Evolutionary conservation across 2,113 vertebrate species (phyloP), one percentile per base, ranked within the genome.

Genomic region (Saccopteryx bilineata): DNA sequence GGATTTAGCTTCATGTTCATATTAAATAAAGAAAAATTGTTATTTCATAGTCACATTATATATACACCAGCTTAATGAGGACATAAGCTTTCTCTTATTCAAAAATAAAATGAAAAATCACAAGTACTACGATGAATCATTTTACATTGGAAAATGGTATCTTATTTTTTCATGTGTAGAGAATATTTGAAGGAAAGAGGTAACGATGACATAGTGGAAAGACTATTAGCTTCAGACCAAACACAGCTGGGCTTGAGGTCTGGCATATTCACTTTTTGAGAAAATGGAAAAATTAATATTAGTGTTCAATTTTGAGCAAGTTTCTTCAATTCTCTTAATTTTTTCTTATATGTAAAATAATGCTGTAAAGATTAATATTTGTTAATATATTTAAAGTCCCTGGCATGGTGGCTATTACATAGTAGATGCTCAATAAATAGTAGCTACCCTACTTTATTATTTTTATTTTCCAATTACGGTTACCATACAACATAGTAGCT

Each of bases 61-160:
- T 65, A 92, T 90, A 81, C 26, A 81, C 26, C 33, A 92, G 33
- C 48, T 87, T 78, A 82, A 74, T 93, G 74, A 95, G 95, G 65
- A 86, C 24, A 56, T 68, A 90, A 78, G 31, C n/a, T 92, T 96
- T 87, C 93, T 95, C 75, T 72, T 89, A 93, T 31, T 94, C 58
- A 96, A 97, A 82, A 74, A 90, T 15, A 87, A 97, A 94, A 95
- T 95, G 17, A 87, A 50, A 98, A 96, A 72, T 58, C 87, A 86
- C 39, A 95, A 96, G 97, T 74, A 4, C 31, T 89, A 84, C 66
- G 46, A 89, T 87, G 66, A 93, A 91, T 80, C 66, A 84, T 94
- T 81, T 88, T 87, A 95, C 65, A 14, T 14, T 71, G 33, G 28
- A 12, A 95, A 90, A 92, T 68, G 93, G 26, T 10, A 82, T 84